Percentiles rank a stretch among this genome's conserved stretches.
These are phyloP conservation scores for Elephantulus edwardii DNA, from an alignment of 2,113 vertebrate species.

Conservation along the genomic window DNA sequence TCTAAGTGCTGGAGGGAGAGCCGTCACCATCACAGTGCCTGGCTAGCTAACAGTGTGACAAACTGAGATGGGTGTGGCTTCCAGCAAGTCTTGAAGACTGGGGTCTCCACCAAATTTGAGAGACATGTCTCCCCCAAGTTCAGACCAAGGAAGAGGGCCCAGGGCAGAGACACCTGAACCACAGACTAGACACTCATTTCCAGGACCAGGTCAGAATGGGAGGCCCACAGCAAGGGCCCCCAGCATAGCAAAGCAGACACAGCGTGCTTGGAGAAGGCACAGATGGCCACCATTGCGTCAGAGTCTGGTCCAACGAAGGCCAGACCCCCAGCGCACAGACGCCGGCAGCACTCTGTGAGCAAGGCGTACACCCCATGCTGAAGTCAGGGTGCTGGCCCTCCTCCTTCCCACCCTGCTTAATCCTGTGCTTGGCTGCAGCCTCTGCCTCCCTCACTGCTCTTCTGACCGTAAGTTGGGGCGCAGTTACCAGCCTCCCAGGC, in stretches of 20 bases:
- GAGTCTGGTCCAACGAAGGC: conserved; percentile 2
- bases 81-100: not conserved
- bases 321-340: not conserved
- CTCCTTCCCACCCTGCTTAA: not conserved
- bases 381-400: not conserved
- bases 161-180: not conserved
- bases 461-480: not conserved
- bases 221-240: not conserved
- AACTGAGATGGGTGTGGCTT: not conserved
- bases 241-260: not conserved
- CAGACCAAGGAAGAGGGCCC: not conserved
- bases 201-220: too few species aligned
- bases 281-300: not conserved
- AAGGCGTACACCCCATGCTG: not conserved
- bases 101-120: not conserved
- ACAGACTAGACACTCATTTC: too few species aligned
- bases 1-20: not conserved
- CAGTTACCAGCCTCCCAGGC: not conserved
- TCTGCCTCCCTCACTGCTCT: conserved; percentile 14
- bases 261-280: not conserved
- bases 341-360: conserved; percentile 45
- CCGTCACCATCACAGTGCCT: not conserved
- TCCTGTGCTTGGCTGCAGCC: not conserved
- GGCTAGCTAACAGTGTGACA: not conserved
- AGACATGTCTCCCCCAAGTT: not conserved